Evolutionary conservation across 2,888 invertebrate genomes (phyloP), one percentile per base, ranked within the genome.

Genomic region (Agonopterix subpropinquella): DNA sequence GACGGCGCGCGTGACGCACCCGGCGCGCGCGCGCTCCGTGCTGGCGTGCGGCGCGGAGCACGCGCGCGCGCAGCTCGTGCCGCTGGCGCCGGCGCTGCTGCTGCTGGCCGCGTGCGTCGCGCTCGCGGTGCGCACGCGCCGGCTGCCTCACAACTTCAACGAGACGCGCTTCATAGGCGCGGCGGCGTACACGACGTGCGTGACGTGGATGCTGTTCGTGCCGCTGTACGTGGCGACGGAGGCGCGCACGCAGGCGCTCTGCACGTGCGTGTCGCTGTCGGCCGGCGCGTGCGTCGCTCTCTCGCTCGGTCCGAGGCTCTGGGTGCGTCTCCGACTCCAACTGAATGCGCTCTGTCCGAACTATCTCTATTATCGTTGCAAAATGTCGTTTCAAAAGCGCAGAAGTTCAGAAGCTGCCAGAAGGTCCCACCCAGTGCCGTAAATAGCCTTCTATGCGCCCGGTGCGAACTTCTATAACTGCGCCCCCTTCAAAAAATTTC

Each of bases 111-210:
- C 94, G 60, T 95, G 95, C 73, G 95, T 95, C 2, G 80, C 93
- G 37, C 94, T 95, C 70, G 95, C 95, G n/a, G 82, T 94, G 44
- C 93, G 93, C 70, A 93, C 93, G 0, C 83, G 95, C 41, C 94
- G 94, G 66, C 90, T 95, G 13, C 95, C 95, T 0, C 95, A 94
- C 74, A 95, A 95, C 77, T 95, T 95, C 76, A 95, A 95, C 84
- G 95, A 94, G 70, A 91, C 92, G 1, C 90, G 91, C 64, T 91
- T 91, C 67, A 93, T 94, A 56, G 94, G 50, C 47, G 95, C 95
- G 67, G 93, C 94, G 18, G 94, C 95, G 92, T 95, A 93, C 80
- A 93, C 93, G 0, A 94, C 93, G 0, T 92, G 93, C 73, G 92
- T 94, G 43, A 92, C 93, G 53, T 95, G 95, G 95, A 84, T 93